phyloP scores from a whole-genome alignment of 2,113 vertebrate species.

The Chrysemys picta region DNA sequence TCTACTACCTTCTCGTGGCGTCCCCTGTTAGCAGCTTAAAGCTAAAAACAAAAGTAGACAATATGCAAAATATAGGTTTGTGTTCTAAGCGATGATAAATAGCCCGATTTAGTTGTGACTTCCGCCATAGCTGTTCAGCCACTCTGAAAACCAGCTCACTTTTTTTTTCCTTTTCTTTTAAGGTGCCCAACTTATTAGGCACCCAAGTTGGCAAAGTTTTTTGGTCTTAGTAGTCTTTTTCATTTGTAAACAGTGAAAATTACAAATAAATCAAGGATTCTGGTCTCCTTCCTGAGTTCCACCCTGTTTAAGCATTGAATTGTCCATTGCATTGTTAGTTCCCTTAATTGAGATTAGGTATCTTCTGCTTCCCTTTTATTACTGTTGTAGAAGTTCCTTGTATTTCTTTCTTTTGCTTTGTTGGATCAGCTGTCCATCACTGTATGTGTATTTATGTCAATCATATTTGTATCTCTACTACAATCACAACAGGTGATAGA shows the following conservation, averaged over 20 bases:
- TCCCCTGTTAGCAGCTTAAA: too few relatives aligned
- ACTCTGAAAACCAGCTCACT: background rate
- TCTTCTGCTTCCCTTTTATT: background rate
- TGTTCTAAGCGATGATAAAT: too few relatives aligned
- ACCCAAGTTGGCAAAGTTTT: background rate
- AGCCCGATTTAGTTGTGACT: background rate
- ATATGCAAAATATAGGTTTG: too few relatives aligned
- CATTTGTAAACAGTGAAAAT: background rate
- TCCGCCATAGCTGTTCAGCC: background rate
- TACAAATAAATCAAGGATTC: background rate
- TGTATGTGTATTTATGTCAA: background rate
- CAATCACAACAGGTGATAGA: background rate
- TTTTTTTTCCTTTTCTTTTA: background rate
- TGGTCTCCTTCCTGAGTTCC: background rate
- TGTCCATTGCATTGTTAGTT: background rate
- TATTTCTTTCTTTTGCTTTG: background rate
- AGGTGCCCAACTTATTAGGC: background rate
- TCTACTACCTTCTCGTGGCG: too few relatives aligned
- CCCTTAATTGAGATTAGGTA: background rate
- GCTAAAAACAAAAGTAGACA: too few relatives aligned
- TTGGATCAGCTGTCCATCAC: background rate
- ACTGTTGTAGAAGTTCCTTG: background rate
- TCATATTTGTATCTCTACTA: background rate
- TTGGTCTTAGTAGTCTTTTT: background rate
- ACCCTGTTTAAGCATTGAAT: background rate